Conservation (phyloP, 2,888 invertebrate species). For the Harmothoe impar region DNA sequence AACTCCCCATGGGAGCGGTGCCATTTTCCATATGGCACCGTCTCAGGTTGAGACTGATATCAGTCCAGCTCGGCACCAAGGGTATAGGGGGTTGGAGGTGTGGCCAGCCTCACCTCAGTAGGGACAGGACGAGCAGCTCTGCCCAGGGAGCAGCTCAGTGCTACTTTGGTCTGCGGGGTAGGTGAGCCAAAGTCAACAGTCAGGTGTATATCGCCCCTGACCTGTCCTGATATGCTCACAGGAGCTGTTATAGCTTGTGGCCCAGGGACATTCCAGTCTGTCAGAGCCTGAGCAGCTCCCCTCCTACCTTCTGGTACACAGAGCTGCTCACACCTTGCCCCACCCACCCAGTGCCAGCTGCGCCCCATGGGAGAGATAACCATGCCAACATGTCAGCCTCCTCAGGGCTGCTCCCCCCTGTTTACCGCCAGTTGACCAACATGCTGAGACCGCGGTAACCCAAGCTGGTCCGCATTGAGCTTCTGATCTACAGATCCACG, state of each 20-base stretch:
- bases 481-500: constrained; percentile 3
- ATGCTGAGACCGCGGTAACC: constrained; percentile 25
- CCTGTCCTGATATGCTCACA: constrained; percentile 38
- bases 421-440: constrained; percentile 55
- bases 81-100: background rate
- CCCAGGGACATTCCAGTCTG: constrained; percentile 41
- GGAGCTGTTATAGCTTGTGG: background rate
- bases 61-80: background rate
- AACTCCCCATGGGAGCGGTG: background rate
- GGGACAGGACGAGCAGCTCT: constrained; percentile 22
- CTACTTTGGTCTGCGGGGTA: constrained; percentile 23
- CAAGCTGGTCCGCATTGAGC: constrained; percentile 6
- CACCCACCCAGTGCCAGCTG: background rate
- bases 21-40: constrained; percentile 46
- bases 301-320: background rate
- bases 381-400: constrained; percentile 34
- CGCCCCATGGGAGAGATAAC: constrained; percentile 40
- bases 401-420: background rate
- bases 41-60: background rate
- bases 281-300: constrained; percentile 24
- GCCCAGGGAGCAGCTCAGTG: constrained; percentile 3
- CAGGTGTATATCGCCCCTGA: constrained; percentile 39
- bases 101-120: constrained; percentile 42
- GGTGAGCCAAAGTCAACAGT: constrained; percentile 59
- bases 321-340: no score